phyloP scores from a whole-genome alignment of 2,888 invertebrate species.

The Pegoplata infirma region DNA sequence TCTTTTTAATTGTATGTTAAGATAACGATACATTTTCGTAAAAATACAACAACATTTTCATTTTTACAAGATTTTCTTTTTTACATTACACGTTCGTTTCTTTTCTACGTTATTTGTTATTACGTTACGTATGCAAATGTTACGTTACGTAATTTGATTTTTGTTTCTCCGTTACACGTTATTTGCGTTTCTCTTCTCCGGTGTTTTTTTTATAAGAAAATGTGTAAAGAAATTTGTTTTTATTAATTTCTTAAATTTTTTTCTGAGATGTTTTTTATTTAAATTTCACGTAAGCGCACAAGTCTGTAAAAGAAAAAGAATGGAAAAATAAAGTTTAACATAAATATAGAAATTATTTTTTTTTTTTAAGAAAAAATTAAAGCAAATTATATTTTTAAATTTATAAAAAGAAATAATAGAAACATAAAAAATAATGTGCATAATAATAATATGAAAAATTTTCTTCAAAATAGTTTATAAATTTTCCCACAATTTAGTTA shows the following conservation, averaged over 20 bases:
- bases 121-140: constrained; percentile 18
- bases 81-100: not conserved
- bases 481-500: too few relatives aligned
- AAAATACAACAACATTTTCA: constrained; percentile 70
- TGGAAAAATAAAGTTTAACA: constrained; percentile 39
- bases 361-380: not conserved
- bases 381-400: too few relatives aligned
- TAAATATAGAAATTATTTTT: constrained; percentile 59
- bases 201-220: not conserved
- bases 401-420: too few relatives aligned
- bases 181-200: constrained; percentile 9
- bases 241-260: too few relatives aligned
- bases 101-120: too few relatives aligned
- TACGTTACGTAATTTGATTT: constrained; percentile 11
- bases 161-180: not conserved
- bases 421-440: too few relatives aligned
- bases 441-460: too few relatives aligned
- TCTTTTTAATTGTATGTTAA: constrained; percentile 74
- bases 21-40: constrained; percentile 76
- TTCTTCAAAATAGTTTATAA: too few relatives aligned
- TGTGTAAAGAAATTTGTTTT: constrained; percentile 1
- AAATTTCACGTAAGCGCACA: constrained; percentile 26
- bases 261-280: not conserved
- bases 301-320: constrained; percentile 57
- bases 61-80: constrained; percentile 13